A percentile compares a stretch with the other conserved stretches of the same genome.
Conservation (phyloP, 2,888 invertebrate genomes). For the Cephus nigrinus region DNA sequence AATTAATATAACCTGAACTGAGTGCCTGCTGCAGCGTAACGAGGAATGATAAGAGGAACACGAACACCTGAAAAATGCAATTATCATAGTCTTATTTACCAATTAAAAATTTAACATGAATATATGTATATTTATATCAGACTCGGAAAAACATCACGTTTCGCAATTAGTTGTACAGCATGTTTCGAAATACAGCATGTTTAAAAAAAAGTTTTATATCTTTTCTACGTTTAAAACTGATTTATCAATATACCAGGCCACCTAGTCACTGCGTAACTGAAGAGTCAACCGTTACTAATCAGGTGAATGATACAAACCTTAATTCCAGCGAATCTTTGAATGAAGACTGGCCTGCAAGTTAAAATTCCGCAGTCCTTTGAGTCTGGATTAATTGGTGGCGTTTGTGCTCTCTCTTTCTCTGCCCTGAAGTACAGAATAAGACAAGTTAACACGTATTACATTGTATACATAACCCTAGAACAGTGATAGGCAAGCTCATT, state of each 20-base stretch:
- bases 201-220: background rate
- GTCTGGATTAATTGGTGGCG: constrained; percentile 69
- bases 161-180: background rate
- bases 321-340: constrained; percentile 90
- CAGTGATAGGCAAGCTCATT: too few relatives aligned
- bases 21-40: constrained; percentile 91
- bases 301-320: constrained; percentile 71
- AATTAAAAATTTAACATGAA: background rate
- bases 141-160: constrained; percentile 13
- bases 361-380: constrained; percentile 89
- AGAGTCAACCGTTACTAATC: background rate
- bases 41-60: constrained; percentile 87
- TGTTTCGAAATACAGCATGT: too few relatives aligned
- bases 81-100: background rate
- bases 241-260: too few relatives aligned
- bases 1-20: constrained; percentile 92
- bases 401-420: constrained; percentile 61
- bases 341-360: constrained; percentile 84
- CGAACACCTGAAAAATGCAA: constrained; percentile 78
- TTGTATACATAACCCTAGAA: background rate
- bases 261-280: too few relatives aligned
- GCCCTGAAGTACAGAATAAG: constrained; percentile 39
- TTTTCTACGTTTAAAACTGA: too few relatives aligned
- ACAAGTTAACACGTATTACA: background rate
- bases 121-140: too few relatives aligned